phyloP scores from a whole-genome alignment of 1,140 invertebrate species.

The Drosophila kohkoa region DNA sequence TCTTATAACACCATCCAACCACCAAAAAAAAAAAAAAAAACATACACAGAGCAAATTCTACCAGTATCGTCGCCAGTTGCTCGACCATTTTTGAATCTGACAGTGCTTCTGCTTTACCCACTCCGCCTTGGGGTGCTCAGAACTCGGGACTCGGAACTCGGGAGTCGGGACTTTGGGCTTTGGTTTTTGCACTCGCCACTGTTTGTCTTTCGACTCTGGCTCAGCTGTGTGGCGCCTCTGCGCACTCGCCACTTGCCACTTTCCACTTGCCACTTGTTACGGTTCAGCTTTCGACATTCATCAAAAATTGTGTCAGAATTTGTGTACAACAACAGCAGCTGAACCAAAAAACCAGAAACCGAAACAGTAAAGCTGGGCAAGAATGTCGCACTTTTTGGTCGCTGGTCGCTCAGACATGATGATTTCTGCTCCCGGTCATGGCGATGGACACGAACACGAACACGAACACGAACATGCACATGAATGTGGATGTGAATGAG shows the following conservation, averaged over 20 bases:
- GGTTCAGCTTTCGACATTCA: slow-evolving; percentile 75
- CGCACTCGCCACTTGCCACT: slow-evolving; percentile 6
- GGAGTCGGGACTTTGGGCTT: background rate
- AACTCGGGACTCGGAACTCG: background rate
- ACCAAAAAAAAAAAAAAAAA: background rate
- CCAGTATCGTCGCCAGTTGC: background rate
- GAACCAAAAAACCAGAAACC: background rate
- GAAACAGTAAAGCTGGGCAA: background rate
- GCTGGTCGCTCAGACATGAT: slow-evolving; percentile 21
- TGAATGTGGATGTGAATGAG: background rate
- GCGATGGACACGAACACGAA: slow-evolving; percentile 3
- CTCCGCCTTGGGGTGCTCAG: too few species aligned
- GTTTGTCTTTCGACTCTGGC: slow-evolving; percentile 61
- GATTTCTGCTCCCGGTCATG: slow-evolving; percentile 38
- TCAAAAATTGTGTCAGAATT: slow-evolving; percentile 80
- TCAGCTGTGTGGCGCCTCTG: slow-evolving; percentile 35
- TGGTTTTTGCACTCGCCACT: slow-evolving; percentile 31
- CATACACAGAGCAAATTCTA: background rate
- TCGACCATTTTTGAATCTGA: slow-evolving; percentile 10
- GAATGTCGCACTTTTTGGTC: slow-evolving; percentile 21
- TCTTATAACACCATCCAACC: background rate
- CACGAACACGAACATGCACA: background rate
- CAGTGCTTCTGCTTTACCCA: slow-evolving; percentile 6
- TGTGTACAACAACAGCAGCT: slow-evolving; percentile 44
- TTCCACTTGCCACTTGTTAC: slow-evolving; percentile 54